Evolutionary conservation across 2,888 invertebrate genomes (phyloP).

Genomic region (Campoplex nolae): DNA sequence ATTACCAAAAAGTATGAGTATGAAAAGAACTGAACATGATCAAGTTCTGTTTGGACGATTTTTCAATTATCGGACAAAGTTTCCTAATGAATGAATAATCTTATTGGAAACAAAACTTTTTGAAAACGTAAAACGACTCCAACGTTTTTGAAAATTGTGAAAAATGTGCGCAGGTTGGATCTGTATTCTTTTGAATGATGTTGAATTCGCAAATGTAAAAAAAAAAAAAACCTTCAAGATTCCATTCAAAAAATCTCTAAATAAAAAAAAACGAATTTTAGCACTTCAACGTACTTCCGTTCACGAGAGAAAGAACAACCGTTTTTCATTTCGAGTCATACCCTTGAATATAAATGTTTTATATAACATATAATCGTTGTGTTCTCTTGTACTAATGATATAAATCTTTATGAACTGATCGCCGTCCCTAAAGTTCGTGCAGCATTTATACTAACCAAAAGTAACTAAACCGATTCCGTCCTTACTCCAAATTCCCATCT

Average conservation of each 20-base stretch:
- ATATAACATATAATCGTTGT: constrained; percentile 48
- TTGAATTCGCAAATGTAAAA: neutral
- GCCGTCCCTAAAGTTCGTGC: constrained; percentile 51
- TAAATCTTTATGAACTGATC: constrained; percentile 65
- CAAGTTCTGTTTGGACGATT: neutral
- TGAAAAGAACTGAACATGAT: neutral
- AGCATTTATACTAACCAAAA: constrained; percentile 68
- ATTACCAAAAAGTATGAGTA: neutral
- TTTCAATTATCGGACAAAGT: neutral
- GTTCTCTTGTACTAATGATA: constrained; percentile 61
- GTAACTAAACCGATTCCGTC: constrained; percentile 61
- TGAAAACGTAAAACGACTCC: neutral
- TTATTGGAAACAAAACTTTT: neutral
- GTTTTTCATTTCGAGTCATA: neutral
- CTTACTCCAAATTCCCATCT: constrained; percentile 46
- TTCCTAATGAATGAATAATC: too few species aligned
- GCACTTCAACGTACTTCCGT: neutral
- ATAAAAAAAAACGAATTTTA: neutral
- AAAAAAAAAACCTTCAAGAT: neutral
- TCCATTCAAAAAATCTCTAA: neutral
- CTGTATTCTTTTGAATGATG: neutral
- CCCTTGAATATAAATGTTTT: neutral
- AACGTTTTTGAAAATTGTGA: neutral
- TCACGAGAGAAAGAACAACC: constrained; percentile 11
- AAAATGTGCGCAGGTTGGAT: neutral